These are phyloP conservation scores for Amphiprion ocellaris DNA, from an alignment of 2,113 vertebrate genomes.

Conservation along the genomic window DNA sequence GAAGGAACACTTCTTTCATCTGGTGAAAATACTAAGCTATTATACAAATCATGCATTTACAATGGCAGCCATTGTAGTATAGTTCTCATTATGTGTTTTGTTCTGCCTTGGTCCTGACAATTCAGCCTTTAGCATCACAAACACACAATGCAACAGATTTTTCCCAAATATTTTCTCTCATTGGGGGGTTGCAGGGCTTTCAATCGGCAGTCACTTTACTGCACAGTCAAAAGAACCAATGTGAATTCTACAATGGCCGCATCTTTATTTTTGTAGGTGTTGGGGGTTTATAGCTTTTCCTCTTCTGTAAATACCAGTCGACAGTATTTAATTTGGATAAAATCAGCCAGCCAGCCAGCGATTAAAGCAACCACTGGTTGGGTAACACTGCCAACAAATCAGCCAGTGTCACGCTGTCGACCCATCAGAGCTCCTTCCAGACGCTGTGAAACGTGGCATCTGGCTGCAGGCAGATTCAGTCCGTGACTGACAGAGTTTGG, in stretches of 20 bases:
- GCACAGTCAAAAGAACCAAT: slow-evolving; percentile 11
- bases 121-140: slow-evolving; percentile 17
- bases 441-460: slow-evolving; percentile 33
- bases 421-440: neutral
- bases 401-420: slow-evolving; percentile 5
- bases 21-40: slow-evolving; percentile 68
- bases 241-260: slow-evolving; percentile 47
- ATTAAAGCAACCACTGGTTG: neutral
- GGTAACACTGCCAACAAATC: neutral
- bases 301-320: slow-evolving; percentile 58
- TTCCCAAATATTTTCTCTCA: neutral
- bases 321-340: slow-evolving; percentile 45
- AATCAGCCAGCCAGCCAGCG: slow-evolving; percentile 2
- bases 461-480: slow-evolving; percentile 3
- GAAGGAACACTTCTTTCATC: slow-evolving; percentile 61
- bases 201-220: neutral
- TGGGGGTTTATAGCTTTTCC: slow-evolving; percentile 49
- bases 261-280: slow-evolving; percentile 34
- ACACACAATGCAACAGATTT: slow-evolving; percentile 36
- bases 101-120: neutral
- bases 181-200: neutral
- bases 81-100: slow-evolving; percentile 1
- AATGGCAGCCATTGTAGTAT: slow-evolving; percentile 58
- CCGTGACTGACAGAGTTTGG: slow-evolving; percentile 12
- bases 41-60: slow-evolving; percentile 59